Evolutionary conservation across 1,140 invertebrate genomes (phyloP).

Genomic region (Holotrichia oblita): DNA sequence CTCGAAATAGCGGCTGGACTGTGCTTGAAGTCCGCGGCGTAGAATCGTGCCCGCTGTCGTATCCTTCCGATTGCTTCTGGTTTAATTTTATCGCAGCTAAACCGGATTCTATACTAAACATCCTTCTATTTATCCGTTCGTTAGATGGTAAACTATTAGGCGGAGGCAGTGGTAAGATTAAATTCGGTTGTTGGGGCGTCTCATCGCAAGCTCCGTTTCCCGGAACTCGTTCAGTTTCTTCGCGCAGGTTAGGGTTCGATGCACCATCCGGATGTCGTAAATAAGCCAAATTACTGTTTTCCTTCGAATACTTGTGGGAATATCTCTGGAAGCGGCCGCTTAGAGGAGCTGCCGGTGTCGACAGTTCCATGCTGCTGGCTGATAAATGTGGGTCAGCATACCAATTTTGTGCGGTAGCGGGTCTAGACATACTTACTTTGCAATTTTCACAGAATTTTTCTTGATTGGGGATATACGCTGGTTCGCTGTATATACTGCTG

Average conservation of each 20-base stretch:
- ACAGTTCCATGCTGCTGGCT: slow-evolving; percentile 63
- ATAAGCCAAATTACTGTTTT: slow-evolving; percentile 72
- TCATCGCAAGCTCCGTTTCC: slow-evolving; percentile 70
- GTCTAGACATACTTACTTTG: slow-evolving; percentile 74
- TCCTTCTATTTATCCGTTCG: slow-evolving; percentile 65
- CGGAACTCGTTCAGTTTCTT: slow-evolving; percentile 73
- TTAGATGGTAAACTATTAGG: slow-evolving; percentile 65
- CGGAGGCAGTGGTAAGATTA: slow-evolving; percentile 60
- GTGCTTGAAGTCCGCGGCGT: slow-evolving; percentile 81
- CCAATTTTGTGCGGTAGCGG: slow-evolving; percentile 70
- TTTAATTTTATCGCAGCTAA: slow-evolving; percentile 64
- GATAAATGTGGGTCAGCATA: slow-evolving; percentile 61
- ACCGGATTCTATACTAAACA: slow-evolving; percentile 68
- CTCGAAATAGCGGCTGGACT: slow-evolving; percentile 76
- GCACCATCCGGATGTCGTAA: slow-evolving; percentile 88
- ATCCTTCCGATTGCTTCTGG: slow-evolving; percentile 71
- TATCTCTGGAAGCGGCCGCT: slow-evolving; percentile 57
- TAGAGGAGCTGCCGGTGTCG: slow-evolving; percentile 55
- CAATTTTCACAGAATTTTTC: slow-evolving; percentile 82
- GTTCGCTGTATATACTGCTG: slow-evolving; percentile 83
- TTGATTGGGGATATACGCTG: slow-evolving; percentile 76
- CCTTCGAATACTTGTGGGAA: slow-evolving; percentile 62
- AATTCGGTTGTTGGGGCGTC: slow-evolving; percentile 9
- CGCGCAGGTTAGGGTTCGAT: slow-evolving; percentile 87
- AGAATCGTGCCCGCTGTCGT: slow-evolving; percentile 81